Percentiles rank a stretch among this genome's conserved stretches.
These are phyloP conservation scores for Botia kubotai DNA, from an alignment of 2,797 vertebrate species.

Conservation along the genomic window DNA sequence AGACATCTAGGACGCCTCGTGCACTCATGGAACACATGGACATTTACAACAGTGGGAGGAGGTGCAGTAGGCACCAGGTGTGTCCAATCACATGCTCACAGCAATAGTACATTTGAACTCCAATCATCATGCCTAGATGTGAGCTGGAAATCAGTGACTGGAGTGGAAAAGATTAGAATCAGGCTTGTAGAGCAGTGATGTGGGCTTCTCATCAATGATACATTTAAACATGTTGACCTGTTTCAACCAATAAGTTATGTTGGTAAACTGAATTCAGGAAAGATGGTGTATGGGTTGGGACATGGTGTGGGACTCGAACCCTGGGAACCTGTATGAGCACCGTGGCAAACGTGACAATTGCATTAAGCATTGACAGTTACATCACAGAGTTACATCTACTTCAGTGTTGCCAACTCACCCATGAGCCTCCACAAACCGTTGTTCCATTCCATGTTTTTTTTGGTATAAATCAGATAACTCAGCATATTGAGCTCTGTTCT, in stretches of 20 bases:
- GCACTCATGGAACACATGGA: not conserved
- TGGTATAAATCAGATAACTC: constrained; percentile 13
- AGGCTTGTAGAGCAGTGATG: not conserved
- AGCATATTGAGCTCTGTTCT: constrained; percentile 1
- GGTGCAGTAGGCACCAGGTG: constrained; percentile 27
- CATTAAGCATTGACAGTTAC: not conserved
- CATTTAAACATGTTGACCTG: constrained; percentile 21
- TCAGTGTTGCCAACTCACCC: constrained; percentile 38
- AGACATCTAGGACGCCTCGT: not conserved
- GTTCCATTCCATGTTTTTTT: constrained; percentile 19
- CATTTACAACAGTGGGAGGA: not conserved
- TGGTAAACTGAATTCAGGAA: not conserved
- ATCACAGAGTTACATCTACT: constrained; percentile 10
- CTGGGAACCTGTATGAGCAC: too few relatives aligned
- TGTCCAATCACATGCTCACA: constrained; percentile 28
- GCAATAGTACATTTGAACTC: not conserved
- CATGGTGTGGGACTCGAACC: not conserved
- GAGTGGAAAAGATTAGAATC: constrained; percentile 23
- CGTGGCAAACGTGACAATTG: too few relatives aligned
- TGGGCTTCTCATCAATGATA: constrained; percentile 9
- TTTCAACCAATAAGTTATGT: constrained; percentile 32
- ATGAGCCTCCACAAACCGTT: constrained; percentile 2
- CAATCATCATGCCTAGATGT: not conserved
- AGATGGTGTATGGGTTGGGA: not conserved
- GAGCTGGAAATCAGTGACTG: constrained; percentile 9